Evolutionary conservation across 1,140 invertebrate genomes (phyloP).

Genomic region (Trichomalopsis sarcophagae): DNA sequence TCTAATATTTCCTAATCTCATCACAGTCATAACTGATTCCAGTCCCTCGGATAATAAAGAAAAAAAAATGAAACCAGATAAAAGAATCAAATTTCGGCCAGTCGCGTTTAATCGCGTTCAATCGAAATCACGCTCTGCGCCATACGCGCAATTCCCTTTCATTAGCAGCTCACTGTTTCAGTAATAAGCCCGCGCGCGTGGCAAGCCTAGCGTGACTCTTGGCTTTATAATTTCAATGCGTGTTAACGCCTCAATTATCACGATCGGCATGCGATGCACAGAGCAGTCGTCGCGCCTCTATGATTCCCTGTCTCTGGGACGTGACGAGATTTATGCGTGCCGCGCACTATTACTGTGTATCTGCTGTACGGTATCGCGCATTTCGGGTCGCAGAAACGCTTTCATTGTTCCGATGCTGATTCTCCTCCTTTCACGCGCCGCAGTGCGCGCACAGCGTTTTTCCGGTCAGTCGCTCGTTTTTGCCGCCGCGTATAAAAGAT

Average conservation of each 20-base stretch:
- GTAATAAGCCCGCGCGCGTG: not conserved
- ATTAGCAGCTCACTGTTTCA: not conserved
- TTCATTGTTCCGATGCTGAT: not conserved
- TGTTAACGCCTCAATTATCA: slow-evolving; percentile 18
- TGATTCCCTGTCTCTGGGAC: slow-evolving; percentile 4
- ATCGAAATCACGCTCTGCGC: not conserved
- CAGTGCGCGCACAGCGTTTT: not conserved
- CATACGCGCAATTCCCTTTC: not conserved
- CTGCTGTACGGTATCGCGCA: not conserved
- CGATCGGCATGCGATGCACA: not conserved
- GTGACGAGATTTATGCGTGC: not conserved
- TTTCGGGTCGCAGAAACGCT: not conserved
- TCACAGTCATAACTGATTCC: not conserved
- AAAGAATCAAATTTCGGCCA: not conserved
- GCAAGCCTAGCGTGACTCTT: slow-evolving; percentile 2
- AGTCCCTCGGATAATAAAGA: not conserved
- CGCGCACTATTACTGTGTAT: too few species aligned
- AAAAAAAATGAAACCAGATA: too few species aligned
- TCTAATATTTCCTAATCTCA: slow-evolving; percentile 59
- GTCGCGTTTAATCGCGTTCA: not conserved
- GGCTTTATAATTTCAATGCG: slow-evolving; percentile 1
- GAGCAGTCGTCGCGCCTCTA: not conserved
- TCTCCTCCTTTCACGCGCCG: not conserved
- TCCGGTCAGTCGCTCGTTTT: not conserved
- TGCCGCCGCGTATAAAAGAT: not conserved